Conservation (phyloP, 1,140 invertebrate species). For the Argopecten irradians region DNA sequence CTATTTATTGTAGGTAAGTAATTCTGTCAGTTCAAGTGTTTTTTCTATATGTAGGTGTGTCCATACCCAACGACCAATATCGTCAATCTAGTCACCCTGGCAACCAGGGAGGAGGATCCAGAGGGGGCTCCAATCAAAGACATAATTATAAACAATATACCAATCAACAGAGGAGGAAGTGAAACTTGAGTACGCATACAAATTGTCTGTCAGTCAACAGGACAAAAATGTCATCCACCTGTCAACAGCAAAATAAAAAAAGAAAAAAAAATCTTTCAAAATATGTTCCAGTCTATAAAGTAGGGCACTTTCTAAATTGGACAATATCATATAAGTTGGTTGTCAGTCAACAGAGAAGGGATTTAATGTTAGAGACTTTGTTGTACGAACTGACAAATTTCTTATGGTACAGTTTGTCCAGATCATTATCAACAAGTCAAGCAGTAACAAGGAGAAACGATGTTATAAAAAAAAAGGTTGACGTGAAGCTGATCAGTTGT, state of each 20-base stretch:
- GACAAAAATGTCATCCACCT: neutral
- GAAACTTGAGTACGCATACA: neutral
- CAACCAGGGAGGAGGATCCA: neutral
- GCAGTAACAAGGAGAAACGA: no score
- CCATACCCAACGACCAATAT: neutral
- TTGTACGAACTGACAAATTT: no score
- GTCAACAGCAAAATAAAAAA: neutral
- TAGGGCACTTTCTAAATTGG: no score
- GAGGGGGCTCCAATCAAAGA: neutral
- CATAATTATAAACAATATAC: neutral
- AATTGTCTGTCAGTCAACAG: neutral
- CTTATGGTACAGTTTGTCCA: no score
- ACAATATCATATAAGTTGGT: no score
- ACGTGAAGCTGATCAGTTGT: no score
- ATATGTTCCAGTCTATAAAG: neutral
- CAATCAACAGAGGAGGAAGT: constrained; percentile 5
- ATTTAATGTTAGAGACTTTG: no score
- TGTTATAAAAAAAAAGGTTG: no score
- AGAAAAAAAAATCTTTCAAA: neutral
- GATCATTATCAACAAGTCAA: no score
- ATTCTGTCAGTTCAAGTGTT: no score
- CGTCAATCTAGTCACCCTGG: neutral
- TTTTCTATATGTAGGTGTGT: neutral
- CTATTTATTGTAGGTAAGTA: no score
- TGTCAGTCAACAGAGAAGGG: no score